Base-by-base conservation (phyloP, 2,888 invertebrate genomes). In the Standfussiana lucernea region DNA sequence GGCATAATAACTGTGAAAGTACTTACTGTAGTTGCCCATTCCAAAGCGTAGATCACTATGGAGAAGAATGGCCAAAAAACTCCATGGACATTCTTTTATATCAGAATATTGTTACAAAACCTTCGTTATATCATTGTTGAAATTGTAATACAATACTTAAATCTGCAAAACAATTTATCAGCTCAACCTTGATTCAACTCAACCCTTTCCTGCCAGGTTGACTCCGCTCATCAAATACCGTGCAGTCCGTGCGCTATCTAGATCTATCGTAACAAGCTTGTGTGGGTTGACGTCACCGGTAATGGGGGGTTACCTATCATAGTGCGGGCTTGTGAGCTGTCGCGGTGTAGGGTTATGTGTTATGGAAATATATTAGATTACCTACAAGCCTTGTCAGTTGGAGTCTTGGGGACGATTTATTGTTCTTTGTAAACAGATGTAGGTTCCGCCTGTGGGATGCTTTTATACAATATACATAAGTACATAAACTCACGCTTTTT, bases 201-300 rank as follows among this genome's bases (percentile, higher is more conserved):
- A 66, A 56, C 84, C 61, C 84, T 70, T 70, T 53, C 65, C 21
- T 69, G 74, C 80, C 56, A 69, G 64, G 68, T 65, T 42, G 35
- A 24, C 69, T 35, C 40, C 18, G 62, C 67, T 56, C 37, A 50
- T 50, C 59, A 84, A 80, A 82, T 84, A 72, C 53, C 45, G 50
- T 73, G 53, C 45, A 72, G 42, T 40, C 13, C 81, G 85, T 82
- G 81, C 59, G 59, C 47, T 85, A 82, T 85, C 82, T 82, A 65
- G 37, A 85, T 80, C 85, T 53, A 47, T 56, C 47, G 68, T 69
- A 72, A 75, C 59, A n/a, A 69, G 53, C 45, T 15, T 6, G 53
- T 67, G 35, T 21, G 59, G 47, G 56, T 50, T 69, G 75, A 69
- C 65, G 71, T 15, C 56, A 47, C 53, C 66, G 13, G 62, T 62